Evolutionary conservation across 2,113 vertebrate species (phyloP).

Genomic region (Rhombomys opimus): DNA sequence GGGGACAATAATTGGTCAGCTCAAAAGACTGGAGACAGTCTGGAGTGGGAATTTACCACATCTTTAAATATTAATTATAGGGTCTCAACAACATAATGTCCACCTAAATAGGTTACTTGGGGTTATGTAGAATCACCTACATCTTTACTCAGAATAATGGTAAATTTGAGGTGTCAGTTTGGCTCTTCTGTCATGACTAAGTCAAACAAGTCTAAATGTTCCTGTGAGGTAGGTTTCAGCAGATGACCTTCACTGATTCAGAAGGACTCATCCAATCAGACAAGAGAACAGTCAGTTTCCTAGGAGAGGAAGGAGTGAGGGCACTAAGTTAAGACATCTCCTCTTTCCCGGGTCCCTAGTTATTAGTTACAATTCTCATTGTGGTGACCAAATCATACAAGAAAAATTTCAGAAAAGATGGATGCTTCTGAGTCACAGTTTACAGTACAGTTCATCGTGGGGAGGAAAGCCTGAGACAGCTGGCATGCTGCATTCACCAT

Average conservation of each 20-base stretch:
- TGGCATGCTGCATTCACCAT: no score
- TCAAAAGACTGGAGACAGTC: neutral
- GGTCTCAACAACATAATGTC: neutral
- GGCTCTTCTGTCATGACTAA: neutral
- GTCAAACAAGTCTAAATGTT: neutral
- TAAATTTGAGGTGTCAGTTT: neutral
- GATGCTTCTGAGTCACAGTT: neutral
- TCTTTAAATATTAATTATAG: neutral
- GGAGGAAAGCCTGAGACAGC: neutral
- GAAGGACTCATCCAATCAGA: neutral
- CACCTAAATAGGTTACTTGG: neutral
- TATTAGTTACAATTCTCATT: neutral
- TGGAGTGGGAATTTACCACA: neutral
- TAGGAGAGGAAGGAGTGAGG: neutral
- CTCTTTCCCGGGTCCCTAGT: neutral
- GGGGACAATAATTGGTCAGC: neutral
- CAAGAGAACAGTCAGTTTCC: neutral
- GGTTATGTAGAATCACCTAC: neutral
- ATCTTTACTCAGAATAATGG: neutral
- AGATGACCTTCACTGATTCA: neutral
- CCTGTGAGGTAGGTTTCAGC: neutral
- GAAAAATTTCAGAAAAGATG: neutral
- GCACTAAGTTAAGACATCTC: rapidly evolving
- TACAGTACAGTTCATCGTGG: neutral
- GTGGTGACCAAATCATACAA: neutral